Conservation (phyloP, 2,888 invertebrate genomes). For the Rutpela maculata region DNA sequence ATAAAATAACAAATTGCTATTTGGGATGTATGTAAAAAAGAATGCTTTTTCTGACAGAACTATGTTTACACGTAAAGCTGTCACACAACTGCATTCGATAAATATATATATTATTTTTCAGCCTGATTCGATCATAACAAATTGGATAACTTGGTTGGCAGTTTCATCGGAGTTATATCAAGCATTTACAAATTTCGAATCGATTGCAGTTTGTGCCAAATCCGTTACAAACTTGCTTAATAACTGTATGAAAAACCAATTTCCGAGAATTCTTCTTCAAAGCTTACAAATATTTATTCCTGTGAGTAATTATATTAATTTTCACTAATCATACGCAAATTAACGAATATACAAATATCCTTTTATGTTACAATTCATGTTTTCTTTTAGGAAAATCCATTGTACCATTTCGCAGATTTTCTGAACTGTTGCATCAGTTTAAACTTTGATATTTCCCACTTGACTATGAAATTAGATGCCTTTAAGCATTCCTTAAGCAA, state of each 20-base stretch:
- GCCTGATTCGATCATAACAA: conserved; percentile 79
- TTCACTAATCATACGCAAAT: no score
- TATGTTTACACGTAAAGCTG: no score
- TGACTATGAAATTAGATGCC: conserved; percentile 66
- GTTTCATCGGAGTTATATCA: conserved; percentile 62
- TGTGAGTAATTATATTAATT: conserved; percentile 71
- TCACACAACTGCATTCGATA: no score
- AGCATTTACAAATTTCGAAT: conserved; percentile 59
- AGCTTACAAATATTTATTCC: conserved; percentile 84
- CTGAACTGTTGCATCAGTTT: conserved; percentile 65
- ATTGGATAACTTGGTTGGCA: conserved; percentile 79
- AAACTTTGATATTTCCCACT: conserved; percentile 66
- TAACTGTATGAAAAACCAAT: conserved; percentile 76
- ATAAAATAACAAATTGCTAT: no score
- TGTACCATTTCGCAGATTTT: conserved; percentile 72
- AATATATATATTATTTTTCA: no score
- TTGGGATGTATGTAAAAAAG: no score
- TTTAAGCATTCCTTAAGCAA: conserved; percentile 69
- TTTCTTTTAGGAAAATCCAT: conserved; percentile 79
- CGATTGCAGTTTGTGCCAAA: conserved; percentile 56
- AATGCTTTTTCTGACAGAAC: no score
- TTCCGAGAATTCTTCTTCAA: conserved; percentile 78
- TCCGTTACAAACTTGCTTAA: conserved; percentile 73
- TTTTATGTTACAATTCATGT: not conserved
- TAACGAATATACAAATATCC: no score